These are phyloP conservation scores for Hippocampus barbouri DNA, from an alignment of 2,113 vertebrate genomes.

Conservation along the genomic window DNA sequence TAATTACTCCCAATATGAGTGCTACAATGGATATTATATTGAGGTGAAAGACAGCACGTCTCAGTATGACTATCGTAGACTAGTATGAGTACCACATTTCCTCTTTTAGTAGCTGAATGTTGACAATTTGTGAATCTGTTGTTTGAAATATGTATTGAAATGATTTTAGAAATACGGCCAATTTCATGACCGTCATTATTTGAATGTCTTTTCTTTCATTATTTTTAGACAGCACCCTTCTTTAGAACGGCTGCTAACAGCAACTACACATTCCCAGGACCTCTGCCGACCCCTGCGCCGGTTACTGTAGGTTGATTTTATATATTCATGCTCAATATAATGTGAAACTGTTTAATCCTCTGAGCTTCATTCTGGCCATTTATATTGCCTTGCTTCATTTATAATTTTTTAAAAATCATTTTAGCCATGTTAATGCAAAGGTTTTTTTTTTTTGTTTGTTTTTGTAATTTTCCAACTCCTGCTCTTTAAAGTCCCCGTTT, in stretches of 20 bases:
- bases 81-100: too few relatives aligned
- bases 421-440: too few relatives aligned
- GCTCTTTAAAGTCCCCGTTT: too few relatives aligned
- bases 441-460: not conserved
- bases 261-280: conserved; percentile 69
- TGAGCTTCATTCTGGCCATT: too few relatives aligned
- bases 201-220: not conserved
- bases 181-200: not conserved
- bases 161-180: not conserved
- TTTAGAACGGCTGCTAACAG: conserved; percentile 80
- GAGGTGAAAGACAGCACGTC: not conserved
- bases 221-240: conserved; percentile 73
- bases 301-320: conserved; percentile 62
- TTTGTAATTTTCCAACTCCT: too few relatives aligned
- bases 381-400: too few relatives aligned
- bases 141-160: not conserved
- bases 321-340: not conserved
- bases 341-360: not conserved
- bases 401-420: too few relatives aligned
- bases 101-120: not conserved
- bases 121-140: not conserved
- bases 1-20: not conserved
- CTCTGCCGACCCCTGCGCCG: conserved; percentile 59
- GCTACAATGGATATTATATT: not conserved
- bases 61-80: too few relatives aligned